Base-by-base conservation (phyloP, 1,140 invertebrate species). In the Drosophila tropicalis region DNA sequence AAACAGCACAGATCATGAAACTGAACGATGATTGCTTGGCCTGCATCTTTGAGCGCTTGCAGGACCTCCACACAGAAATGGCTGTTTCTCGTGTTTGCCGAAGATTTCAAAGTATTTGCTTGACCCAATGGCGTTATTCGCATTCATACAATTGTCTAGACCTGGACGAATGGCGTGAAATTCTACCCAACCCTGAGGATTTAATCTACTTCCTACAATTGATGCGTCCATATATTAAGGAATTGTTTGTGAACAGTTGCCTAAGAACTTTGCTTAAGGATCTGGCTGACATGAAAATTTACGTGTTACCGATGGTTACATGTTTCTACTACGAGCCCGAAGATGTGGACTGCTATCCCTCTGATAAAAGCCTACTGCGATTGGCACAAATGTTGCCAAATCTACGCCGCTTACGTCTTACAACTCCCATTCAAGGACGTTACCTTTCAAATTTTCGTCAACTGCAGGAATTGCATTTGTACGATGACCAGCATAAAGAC, bases 21-120 rank as follows among this genome's bases (percentile, higher is more conserved):
- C 25, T 91, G 3, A 81, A 91, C 47, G 76, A 91, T 70, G 89
- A 91, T 69, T 91, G 90, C 34, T 72, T 91, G 22, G 76, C 78
- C 10, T 70, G 77, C 41, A 83, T 91, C 56, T 83, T 91, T 29
- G 73, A 81, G 19, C 62, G 79, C 2, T 54, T 91, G 17, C 72
- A 72, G 25, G 81, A 91, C 66, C 58, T 91, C 9, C 74, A 66
- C 10, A 71, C 78, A 7, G 81, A 91, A 44, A 68, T 91, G 15
- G 72, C 80, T 22, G 73, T 91, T 13, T 75, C 90, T 0, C 40
- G 62, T 29, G 72, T 67, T 6, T 91, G 90, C 40, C 67, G 66
- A 22, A 76, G 89, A 32, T 78, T 91, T 62, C 90, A 77, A 17
- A 56, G 62, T 51, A 72, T 91, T 13, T 81, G 72, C 19, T 9